These are phyloP conservation scores for Lerema accius DNA, from an alignment of 1,140 invertebrate genomes.

Conservation along the genomic window DNA sequence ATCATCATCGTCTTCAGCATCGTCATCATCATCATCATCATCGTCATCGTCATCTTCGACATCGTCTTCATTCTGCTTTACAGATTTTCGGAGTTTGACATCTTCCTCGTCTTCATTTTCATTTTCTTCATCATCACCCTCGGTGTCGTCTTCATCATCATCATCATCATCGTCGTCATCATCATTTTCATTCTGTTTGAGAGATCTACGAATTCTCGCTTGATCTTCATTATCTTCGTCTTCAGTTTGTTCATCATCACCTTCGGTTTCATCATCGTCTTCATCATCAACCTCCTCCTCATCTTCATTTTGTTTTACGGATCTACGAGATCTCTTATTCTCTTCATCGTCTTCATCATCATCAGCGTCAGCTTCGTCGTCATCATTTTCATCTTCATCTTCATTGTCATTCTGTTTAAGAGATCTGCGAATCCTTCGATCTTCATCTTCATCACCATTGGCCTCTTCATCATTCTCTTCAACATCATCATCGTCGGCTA, in stretches of 20 bases:
- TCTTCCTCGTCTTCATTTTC: slow-evolving; percentile 38
- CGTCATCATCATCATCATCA: slow-evolving; percentile 26
- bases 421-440: slow-evolving; percentile 30
- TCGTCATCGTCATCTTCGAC: slow-evolving; percentile 24
- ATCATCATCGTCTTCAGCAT: slow-evolving; percentile 35
- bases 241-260: slow-evolving; percentile 34
- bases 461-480: slow-evolving; percentile 22
- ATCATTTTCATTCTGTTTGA: slow-evolving; percentile 35
- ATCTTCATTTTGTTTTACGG: slow-evolving; percentile 18
- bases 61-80: slow-evolving; percentile 11
- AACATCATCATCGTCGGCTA: slow-evolving; percentile 26
- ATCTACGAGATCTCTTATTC: slow-evolving; percentile 22
- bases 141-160: too few species aligned
- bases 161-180: slow-evolving; percentile 28
- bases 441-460: slow-evolving; percentile 31
- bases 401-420: too few species aligned
- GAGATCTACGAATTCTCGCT: neutral
- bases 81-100: slow-evolving; percentile 17
- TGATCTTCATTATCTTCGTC: slow-evolving; percentile 9
- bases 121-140: slow-evolving; percentile 31
- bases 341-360: slow-evolving; percentile 27
- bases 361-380: slow-evolving; percentile 33
- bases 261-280: slow-evolving; percentile 21
- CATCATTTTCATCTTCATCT: slow-evolving; percentile 21
- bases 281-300: slow-evolving; percentile 33